Base-by-base conservation (phyloP, 2,888 invertebrate genomes). In the Brachyopa scutellaris region DNA sequence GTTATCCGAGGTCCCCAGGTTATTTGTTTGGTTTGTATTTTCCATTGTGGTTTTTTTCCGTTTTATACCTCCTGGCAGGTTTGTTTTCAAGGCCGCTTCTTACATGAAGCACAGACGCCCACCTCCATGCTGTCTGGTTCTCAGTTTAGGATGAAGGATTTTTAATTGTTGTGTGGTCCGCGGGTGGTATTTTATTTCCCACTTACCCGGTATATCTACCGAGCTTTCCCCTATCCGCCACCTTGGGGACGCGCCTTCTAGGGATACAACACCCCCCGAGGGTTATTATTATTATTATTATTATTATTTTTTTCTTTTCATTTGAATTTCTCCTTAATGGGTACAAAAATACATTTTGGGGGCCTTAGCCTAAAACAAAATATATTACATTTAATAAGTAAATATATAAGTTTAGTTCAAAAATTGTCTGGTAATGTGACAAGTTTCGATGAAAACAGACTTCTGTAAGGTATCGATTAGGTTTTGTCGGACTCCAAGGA, bases 171-270 rank as follows among this genome's bases (percentile, higher is more conserved):
- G n/a, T 55, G 2, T 31, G 3, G 42, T 42, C 42, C 42, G 19
- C 42, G 42, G 19, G 57, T 57, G 45, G 59, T 57, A 69, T 57
- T 45, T 36, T 40, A 55, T 53, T 55, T 53, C 36, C 55, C 55
- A 55, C 38, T n/a, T 55, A 55, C 55, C n/a, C 55, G 9, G 15
- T 21, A 55, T 38, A 8, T 38, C 36, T 55, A 15, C 11, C 8
- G 38, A 21, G 38, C 38, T 13, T 38, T 55, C 55, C 38, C 8
- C 55, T 55, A 55, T 55, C 55, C 55, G 55, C 55, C 38, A 38
- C 33, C 33, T 47, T 33, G 53, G 19, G 53, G 33, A 53, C 33
- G 33, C 53, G 33, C 45, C 62, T 21, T 47, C 45, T 61, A 62
- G 31, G 19, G 31, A 62, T 29, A 11, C 36, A 47, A 42, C 31